Conservation (phyloP, 2,113 vertebrate species). For the Passerina amoena region DNA sequence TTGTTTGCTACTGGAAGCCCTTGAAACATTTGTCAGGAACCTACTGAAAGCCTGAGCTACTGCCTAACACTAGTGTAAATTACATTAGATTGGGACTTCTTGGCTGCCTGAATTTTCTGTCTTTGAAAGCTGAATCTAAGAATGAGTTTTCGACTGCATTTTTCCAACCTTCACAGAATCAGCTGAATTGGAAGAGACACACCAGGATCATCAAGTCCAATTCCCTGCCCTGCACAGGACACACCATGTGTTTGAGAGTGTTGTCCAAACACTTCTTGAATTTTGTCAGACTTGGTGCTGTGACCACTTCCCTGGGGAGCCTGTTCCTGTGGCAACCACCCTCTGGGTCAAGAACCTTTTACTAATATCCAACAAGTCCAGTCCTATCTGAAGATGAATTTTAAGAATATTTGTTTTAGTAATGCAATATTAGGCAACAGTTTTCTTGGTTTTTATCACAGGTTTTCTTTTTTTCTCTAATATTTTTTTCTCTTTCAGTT, state of each 20-base stretch:
- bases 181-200: background rate
- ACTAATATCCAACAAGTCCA: background rate
- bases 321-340: accelerated
- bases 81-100: background rate
- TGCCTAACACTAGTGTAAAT: background rate
- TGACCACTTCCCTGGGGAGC: too few species aligned
- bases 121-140: background rate
- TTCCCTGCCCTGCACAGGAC: background rate
- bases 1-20: background rate
- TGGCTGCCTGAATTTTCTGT: background rate
- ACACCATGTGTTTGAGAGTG: background rate
- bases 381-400: background rate
- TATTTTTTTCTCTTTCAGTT: background rate
- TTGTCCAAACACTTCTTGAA: accelerated
- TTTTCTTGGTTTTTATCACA: background rate
- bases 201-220: background rate
- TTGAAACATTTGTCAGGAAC: background rate
- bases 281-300: background rate
- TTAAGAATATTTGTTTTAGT: background rate
- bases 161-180: background rate
- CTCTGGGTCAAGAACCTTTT: background rate
- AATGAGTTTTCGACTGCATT: background rate
- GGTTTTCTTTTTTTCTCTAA: background rate
- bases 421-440: background rate
- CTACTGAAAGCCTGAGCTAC: background rate